Evolutionary conservation across 64 coral and sea anemone species (phyloP).

Genomic region (Astreopora myriophthalma): DNA sequence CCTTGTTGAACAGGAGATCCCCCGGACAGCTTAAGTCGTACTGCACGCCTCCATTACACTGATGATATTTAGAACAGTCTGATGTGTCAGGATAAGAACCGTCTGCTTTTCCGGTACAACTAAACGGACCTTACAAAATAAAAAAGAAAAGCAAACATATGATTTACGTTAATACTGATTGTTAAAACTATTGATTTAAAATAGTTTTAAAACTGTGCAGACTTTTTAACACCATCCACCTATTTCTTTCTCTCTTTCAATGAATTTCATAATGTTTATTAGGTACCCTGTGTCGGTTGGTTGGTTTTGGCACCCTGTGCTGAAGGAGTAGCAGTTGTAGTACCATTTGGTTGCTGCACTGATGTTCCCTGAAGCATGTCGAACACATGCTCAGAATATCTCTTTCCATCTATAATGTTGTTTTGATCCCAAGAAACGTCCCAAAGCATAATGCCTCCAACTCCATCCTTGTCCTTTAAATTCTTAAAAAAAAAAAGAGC

Average conservation of each 20-base stretch:
- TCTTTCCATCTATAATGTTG: constrained; percentile 39
- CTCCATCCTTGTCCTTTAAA: constrained; percentile 56
- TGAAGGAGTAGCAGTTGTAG: not conserved
- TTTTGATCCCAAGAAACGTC: constrained; percentile 87
- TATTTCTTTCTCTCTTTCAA: too few species aligned
- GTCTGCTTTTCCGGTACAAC: constrained; percentile 6
- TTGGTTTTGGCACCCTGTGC: not conserved
- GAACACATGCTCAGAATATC: constrained; percentile 59
- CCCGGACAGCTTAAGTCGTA: not conserved
- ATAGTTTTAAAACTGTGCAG: not conserved
- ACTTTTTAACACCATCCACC: too few species aligned
- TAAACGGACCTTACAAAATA: not conserved
- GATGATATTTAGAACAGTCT: constrained; percentile 40
- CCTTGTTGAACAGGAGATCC: constrained; percentile 16
- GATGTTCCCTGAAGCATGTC: not conserved
- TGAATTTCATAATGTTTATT: too few species aligned
- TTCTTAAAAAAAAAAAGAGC: not conserved
- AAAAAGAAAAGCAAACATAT: not conserved
- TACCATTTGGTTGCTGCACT: not conserved
- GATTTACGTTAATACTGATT: too few species aligned
- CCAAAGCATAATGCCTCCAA: constrained; percentile 85
- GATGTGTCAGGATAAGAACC: constrained; percentile 2
- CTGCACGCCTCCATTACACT: constrained; percentile 1
- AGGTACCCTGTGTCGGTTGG: not conserved
- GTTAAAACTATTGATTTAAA: too few species aligned